Evolutionary conservation across 2,113 vertebrate species (phyloP).

Genomic region (Otocyon megalotis): DNA sequence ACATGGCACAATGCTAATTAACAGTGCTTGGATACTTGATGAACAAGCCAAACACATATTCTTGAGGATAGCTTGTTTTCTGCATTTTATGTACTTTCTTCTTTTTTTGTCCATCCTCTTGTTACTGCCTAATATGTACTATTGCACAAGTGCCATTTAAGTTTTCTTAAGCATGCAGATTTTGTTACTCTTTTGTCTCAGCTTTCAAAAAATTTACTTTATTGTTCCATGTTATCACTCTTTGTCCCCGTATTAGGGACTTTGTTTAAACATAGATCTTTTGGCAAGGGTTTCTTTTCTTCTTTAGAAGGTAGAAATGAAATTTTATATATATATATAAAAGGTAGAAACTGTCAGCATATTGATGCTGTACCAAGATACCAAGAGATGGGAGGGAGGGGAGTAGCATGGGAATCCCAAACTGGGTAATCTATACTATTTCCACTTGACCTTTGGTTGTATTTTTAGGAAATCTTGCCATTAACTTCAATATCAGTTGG

Average conservation of each 20-base stretch:
- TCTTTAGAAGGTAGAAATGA: neutral
- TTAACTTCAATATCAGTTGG: conserved; percentile 12
- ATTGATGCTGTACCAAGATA: neutral
- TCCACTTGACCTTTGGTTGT: neutral
- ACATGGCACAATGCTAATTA: neutral
- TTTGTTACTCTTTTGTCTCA: neutral
- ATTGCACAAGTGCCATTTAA: neutral
- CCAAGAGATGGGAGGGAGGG: neutral
- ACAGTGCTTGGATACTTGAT: neutral
- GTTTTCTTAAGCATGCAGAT: neutral
- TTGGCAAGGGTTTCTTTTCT: neutral
- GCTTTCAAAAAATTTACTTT: neutral
- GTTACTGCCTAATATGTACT: neutral
- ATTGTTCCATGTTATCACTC: neutral
- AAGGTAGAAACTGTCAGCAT: neutral
- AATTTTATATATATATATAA: neutral
- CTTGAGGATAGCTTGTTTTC: neutral
- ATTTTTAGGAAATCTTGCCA: neutral
- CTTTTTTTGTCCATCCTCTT: neutral
- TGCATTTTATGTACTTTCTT: neutral
- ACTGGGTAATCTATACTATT: neutral
- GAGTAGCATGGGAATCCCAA: neutral
- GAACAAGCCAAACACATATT: neutral
- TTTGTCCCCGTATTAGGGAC: neutral
- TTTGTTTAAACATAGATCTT: neutral